Conservation (phyloP, 2,797 vertebrate genomes). For the Rachycentron canadum region DNA sequence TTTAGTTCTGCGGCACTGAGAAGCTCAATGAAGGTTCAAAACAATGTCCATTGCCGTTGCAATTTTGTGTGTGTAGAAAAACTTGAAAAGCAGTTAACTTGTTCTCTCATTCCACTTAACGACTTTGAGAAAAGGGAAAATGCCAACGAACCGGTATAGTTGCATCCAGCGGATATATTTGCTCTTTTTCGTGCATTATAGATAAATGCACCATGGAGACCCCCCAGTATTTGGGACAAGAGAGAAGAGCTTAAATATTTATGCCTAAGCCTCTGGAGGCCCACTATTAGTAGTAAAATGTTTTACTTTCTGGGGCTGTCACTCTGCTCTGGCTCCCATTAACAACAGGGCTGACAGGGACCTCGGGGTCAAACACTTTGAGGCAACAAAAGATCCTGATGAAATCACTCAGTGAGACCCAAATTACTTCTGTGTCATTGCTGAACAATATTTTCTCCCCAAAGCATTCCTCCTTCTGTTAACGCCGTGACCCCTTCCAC, state of each 20-base stretch:
- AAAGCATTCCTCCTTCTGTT: slow-evolving; percentile 88
- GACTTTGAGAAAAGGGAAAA: slow-evolving; percentile 27
- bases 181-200: slow-evolving; percentile 83
- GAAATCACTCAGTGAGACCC: slow-evolving; percentile 89
- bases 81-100: slow-evolving; percentile 52
- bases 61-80: slow-evolving; percentile 20
- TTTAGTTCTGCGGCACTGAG: slow-evolving; percentile 1
- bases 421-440: slow-evolving; percentile 93
- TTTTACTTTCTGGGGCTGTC: slow-evolving; percentile 90
- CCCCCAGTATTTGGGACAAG: slow-evolving; percentile 88
- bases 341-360: slow-evolving; percentile 87
- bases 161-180: slow-evolving; percentile 80
- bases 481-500: slow-evolving; percentile 84
- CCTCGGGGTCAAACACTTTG: slow-evolving; percentile 91
- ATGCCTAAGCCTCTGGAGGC: slow-evolving; percentile 88
- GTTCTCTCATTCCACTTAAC: slow-evolving; percentile 39
- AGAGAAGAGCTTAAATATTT: slow-evolving; percentile 89
- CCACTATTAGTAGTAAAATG: slow-evolving; percentile 89
- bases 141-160: slow-evolving; percentile 49
- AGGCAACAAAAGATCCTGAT: slow-evolving; percentile 87
- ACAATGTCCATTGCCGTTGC: background rate
- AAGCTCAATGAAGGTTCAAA: background rate
- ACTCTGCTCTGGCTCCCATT: slow-evolving; percentile 87
- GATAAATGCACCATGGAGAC: slow-evolving; percentile 88
- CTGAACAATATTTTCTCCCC: slow-evolving; percentile 89